These are phyloP conservation scores for Syngnathus scovelli DNA, from an alignment of 2,113 vertebrate genomes.

Conservation along the genomic window DNA sequence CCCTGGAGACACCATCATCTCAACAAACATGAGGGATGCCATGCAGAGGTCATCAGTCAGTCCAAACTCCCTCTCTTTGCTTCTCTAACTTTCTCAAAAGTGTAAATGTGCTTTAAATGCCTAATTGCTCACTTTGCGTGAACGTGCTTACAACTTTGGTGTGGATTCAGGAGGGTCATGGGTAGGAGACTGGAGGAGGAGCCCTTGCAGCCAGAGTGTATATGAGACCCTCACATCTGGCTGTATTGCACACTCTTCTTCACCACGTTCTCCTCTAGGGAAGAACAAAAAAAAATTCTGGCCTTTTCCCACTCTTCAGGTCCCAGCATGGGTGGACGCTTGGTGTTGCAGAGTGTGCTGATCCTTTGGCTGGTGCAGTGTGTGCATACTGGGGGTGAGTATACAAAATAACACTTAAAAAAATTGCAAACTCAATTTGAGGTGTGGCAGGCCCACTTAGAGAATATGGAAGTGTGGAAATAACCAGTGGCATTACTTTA, in stretches of 20 bases:
- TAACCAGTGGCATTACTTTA: too few relatives aligned
- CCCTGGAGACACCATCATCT: neutral
- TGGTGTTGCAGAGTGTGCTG: constrained; percentile 47
- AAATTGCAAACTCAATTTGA: neutral
- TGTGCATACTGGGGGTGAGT: constrained; percentile 49
- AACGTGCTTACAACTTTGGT: constrained; percentile 21
- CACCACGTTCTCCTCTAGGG: constrained; percentile 6
- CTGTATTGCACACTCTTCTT: constrained; percentile 14
- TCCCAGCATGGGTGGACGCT: constrained; percentile 54
- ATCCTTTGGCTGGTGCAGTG: constrained; percentile 57
- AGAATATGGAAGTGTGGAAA: too few relatives aligned
- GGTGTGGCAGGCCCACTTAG: neutral
- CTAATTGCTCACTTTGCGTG: constrained; percentile 44
- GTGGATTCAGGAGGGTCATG: constrained; percentile 18
- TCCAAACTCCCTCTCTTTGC: constrained; percentile 36
- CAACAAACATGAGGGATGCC: neutral
- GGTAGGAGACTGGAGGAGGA: constrained; percentile 36
- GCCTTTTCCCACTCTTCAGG: constrained; percentile 6
- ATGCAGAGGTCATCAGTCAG: constrained; percentile 39
- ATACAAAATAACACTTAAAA: neutral
- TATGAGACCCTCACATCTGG: constrained; percentile 30
- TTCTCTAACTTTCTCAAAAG: constrained; percentile 26
- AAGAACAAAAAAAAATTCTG: neutral
- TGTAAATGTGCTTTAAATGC: constrained; percentile 55
- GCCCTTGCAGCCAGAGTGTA: constrained; percentile 38